Percentiles rank a stretch among this genome's conserved stretches.
phyloP scores from a whole-genome alignment of 1,140 invertebrate species.

The Melitaea cinxia region DNA sequence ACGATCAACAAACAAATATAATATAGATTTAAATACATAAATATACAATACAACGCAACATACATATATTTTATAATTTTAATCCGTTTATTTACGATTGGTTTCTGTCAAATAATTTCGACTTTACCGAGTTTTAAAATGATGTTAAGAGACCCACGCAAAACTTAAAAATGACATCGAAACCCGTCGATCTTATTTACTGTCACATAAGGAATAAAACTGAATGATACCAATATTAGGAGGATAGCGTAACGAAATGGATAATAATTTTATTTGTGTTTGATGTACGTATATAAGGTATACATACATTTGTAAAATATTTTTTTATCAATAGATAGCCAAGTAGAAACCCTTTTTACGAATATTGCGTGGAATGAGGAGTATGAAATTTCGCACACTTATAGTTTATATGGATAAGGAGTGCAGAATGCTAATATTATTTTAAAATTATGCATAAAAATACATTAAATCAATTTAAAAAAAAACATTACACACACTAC shows the following conservation, averaged over 20 bases:
- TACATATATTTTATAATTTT: background rate
- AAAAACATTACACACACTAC: too few species aligned
- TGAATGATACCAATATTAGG: background rate
- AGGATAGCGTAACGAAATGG: background rate
- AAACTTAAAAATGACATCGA: background rate
- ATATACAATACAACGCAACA: background rate
- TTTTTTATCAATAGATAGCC: background rate
- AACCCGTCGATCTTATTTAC: background rate
- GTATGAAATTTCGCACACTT: too few species aligned
- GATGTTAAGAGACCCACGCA: conserved; percentile 7
- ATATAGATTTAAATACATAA: background rate
- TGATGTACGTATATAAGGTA: too few species aligned
- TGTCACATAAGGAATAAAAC: background rate
- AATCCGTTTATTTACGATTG: conserved; percentile 11
- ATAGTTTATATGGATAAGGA: too few species aligned
- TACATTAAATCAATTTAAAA: too few species aligned
- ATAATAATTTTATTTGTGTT: conserved; percentile 7
- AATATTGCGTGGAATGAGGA: too few species aligned
- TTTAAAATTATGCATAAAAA: too few species aligned
- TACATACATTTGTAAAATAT: background rate
- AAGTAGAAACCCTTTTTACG: too few species aligned
- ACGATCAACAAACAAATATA: background rate
- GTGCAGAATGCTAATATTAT: too few species aligned
- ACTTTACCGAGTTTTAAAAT: conserved; percentile 9
- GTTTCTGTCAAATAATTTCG: conserved; percentile 9